Evolutionary conservation across 2,888 invertebrate genomes (phyloP).

Genomic region (Anticlea derivata): DNA sequence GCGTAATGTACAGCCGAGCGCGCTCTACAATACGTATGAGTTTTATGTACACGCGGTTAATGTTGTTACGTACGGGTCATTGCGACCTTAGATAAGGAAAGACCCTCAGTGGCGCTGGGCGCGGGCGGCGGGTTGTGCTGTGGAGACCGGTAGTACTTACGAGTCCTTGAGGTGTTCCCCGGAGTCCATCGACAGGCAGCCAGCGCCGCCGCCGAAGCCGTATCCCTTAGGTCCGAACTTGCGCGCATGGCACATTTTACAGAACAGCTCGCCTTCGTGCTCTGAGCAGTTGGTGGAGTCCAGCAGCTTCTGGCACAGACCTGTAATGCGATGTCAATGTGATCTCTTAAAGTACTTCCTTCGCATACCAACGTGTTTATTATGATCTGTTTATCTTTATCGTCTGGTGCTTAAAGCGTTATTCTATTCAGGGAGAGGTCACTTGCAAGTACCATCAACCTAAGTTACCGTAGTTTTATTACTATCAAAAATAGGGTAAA

Average conservation of each 20-base stretch:
- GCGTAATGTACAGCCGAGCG: conserved; percentile 83
- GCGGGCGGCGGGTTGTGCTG: conserved; percentile 79
- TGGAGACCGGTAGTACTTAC: conserved; percentile 85
- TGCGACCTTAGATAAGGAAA: conserved; percentile 83
- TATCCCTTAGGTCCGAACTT: conserved; percentile 99
- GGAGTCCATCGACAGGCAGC: conserved; percentile 97
- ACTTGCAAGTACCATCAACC: neutral
- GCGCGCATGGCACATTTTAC: conserved; percentile 98
- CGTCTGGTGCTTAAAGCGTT: neutral
- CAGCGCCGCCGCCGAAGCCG: conserved; percentile 99
- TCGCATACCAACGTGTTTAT: no score
- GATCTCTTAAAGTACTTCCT: conserved; percentile 1
- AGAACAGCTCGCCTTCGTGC: conserved; percentile 98
- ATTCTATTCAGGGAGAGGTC: neutral
- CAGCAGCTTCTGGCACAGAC: conserved; percentile 98
- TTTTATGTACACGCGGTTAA: conserved; percentile 83
- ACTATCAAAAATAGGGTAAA: no score
- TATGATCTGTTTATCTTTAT: neutral
- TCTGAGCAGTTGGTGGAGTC: conserved; percentile 99
- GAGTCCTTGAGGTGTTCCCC: conserved; percentile 93
- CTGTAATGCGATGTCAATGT: conserved; percentile 70
- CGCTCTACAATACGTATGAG: conserved; percentile 75
- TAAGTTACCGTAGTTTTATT: no score
- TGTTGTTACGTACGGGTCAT: conserved; percentile 78
- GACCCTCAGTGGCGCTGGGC: conserved; percentile 82